Evolutionary conservation across 2,888 invertebrate genomes (phyloP).

Genomic region (Ormyrus thymus): DNA sequence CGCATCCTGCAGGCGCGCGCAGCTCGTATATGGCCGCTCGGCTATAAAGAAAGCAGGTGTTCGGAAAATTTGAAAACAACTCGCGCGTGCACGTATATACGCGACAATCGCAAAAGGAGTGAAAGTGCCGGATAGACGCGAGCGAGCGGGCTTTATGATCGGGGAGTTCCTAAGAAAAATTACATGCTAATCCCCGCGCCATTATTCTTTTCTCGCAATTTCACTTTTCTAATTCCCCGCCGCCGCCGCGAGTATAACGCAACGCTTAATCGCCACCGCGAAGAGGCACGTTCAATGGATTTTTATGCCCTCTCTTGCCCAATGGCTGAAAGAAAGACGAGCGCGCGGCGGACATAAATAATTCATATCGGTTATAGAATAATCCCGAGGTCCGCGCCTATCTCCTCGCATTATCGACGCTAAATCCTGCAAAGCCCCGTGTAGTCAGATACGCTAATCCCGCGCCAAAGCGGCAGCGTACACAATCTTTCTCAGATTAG

Average conservation of each 20-base stretch:
- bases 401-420: conserved; percentile 34
- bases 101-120: conserved; percentile 14
- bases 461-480: too few species aligned
- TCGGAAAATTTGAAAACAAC: conserved; percentile 39
- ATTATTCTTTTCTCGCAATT: conserved; percentile 17
- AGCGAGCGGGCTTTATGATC: neutral
- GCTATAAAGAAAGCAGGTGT: conserved; percentile 25
- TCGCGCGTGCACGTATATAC: neutral
- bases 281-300: conserved; percentile 12
- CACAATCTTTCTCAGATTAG: too few species aligned
- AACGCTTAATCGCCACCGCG: too few species aligned
- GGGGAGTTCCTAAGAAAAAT: neutral
- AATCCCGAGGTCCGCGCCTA: neutral
- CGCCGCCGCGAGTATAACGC: neutral
- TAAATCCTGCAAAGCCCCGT: too few species aligned
- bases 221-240: conserved; percentile 13
- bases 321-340: too few species aligned
- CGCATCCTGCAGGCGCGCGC: neutral
- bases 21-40: neutral
- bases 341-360: neutral
- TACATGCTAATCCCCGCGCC: neutral
- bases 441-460: too few species aligned
- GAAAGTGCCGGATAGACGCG: conserved; percentile 15
- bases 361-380: conserved; percentile 16
- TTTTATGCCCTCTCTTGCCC: neutral